Conservation (phyloP, 2,888 invertebrate species). For the Coremacera marginata region DNA sequence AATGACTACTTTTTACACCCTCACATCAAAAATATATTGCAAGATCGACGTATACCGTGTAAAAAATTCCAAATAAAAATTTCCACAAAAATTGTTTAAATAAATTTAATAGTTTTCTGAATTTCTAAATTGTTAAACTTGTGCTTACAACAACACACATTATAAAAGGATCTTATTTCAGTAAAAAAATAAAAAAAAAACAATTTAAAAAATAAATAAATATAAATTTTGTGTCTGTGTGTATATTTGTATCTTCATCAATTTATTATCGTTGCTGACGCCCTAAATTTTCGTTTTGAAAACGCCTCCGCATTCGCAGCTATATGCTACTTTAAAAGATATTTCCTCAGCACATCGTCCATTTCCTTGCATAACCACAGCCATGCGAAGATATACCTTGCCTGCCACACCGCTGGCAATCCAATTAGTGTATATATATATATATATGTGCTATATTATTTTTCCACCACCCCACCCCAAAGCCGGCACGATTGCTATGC, state of each 20-base stretch:
- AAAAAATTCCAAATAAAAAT: too few species aligned
- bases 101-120: too few species aligned
- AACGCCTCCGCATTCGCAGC: conserved; percentile 6
- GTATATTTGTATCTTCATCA: neutral
- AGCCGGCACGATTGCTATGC: neutral
- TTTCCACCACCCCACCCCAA: conserved; percentile 13
- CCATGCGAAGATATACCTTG: neutral
- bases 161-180: neutral
- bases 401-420: neutral
- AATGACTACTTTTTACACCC: too few species aligned
- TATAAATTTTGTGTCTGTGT: neutral
- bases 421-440: neutral
- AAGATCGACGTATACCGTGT: too few species aligned
- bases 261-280: conserved; percentile 26
- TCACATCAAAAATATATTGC: too few species aligned
- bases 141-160: too few species aligned
- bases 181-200: neutral
- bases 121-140: too few species aligned
- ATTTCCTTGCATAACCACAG: conserved; percentile 17
- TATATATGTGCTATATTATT: conserved; percentile 1
- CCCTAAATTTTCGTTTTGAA: conserved; percentile 8
- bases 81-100: too few species aligned
- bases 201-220: neutral
- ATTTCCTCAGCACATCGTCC: neutral
- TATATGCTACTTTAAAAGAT: neutral